Evolutionary conservation across 1,140 invertebrate genomes (phyloP), one percentile per base, ranked within the genome.

Genomic region (Oedothorax gibbosus): DNA sequence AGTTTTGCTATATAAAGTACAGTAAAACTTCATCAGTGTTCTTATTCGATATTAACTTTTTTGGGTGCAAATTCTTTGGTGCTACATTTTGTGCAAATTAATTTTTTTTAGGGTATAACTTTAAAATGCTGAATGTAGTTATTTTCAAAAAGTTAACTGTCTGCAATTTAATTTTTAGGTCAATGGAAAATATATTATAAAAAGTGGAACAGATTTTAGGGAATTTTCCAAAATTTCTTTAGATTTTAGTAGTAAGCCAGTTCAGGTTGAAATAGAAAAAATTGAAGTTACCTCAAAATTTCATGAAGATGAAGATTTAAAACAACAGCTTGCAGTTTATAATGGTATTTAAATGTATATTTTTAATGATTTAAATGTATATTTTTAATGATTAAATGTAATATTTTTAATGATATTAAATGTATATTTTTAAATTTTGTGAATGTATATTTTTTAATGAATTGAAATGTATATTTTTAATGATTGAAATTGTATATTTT

Each of bases 131-230:
- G 35, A 35, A 35, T 35, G 5, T 35, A 35, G 1, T 35, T 35
- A 35, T 35, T 35, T 35, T 2, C 35, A 35, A 5, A 35, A 35
- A 2, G 35, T 35, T 35, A 35, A 35, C 5, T 35, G 2, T 35
- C 35, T 35, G n/a, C n/a, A 1, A 35, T 53, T 51, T 53, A n/a
- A 21, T 51, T 53, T 84, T 86, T 89, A 95, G 92, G 91, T 97
- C 9, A 96, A 97, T 91, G 94, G 93, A 18, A 95, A 93, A 88
- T 94, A 94, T 88, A 93, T 98, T 75, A 91, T 98, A 4, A 98
- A 98, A 90, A 97, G 95, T 89, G 96, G 96, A 7, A 96, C 96
- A 54, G 96, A 98, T 90, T 98, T 98, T 90, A 91, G 95, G 73
- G 94, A 97, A 88, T 95, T 97, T 88, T 96, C 95, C 64, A 94